These are phyloP conservation scores for Epinotia bilunana DNA, from an alignment of 2,888 invertebrate species.

Conservation along the genomic window DNA sequence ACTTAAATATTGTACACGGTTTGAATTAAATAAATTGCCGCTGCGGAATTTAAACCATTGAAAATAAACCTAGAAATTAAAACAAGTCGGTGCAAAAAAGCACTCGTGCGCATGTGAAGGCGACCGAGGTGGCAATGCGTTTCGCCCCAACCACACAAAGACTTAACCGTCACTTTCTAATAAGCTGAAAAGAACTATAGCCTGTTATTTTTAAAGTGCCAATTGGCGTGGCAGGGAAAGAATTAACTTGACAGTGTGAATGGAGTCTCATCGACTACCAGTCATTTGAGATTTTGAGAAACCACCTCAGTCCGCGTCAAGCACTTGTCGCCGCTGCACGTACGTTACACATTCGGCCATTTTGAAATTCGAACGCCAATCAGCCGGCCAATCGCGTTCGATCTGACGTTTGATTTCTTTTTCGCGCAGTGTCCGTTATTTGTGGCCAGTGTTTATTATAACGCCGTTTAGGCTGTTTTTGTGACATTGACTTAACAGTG, in stretches of 20 bases:
- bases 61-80: slow-evolving; percentile 62
- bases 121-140: slow-evolving; percentile 74
- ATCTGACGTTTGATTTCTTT: slow-evolving; percentile 73
- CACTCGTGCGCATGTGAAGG: slow-evolving; percentile 80
- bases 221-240: slow-evolving; percentile 47
- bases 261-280: slow-evolving; percentile 73
- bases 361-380: slow-evolving; percentile 73
- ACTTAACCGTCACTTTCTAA: slow-evolving; percentile 48
- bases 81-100: slow-evolving; percentile 73
- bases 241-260: slow-evolving; percentile 71
- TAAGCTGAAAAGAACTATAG: slow-evolving; percentile 45
- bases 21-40: background rate
- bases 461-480: slow-evolving; percentile 52
- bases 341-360: slow-evolving; percentile 63
- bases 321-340: slow-evolving; percentile 69
- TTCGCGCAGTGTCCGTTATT: slow-evolving; percentile 71
- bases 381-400: slow-evolving; percentile 73
- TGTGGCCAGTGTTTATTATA: slow-evolving; percentile 53
- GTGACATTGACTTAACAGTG: slow-evolving; percentile 69
- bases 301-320: slow-evolving; percentile 74
- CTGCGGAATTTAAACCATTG: slow-evolving; percentile 46
- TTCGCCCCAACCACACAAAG: slow-evolving; percentile 50
- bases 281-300: slow-evolving; percentile 79
- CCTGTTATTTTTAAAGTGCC: slow-evolving; percentile 30
- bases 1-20: background rate